Percentiles rank a stretch among this genome's conserved stretches.
Evolutionary conservation across 1,140 invertebrate species (phyloP).

Genomic region (Drosophila seguyi): DNA sequence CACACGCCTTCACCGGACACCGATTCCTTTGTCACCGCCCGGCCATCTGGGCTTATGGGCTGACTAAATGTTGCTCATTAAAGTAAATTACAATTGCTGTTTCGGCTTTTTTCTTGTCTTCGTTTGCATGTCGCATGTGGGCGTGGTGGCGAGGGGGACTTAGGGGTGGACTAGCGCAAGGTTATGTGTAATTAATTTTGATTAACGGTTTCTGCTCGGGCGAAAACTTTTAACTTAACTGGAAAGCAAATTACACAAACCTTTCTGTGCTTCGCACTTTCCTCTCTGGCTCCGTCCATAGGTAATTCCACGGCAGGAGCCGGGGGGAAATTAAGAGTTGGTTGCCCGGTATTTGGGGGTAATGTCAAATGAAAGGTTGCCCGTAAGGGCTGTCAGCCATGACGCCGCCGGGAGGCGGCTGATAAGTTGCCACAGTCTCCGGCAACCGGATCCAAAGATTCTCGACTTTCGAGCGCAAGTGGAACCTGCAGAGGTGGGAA

Average conservation of each 20-base stretch:
- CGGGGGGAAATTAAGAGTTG: conserved; percentile 25
- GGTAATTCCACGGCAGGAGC: conserved; percentile 4
- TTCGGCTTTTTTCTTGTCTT: conserved; percentile 53
- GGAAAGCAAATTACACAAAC: conserved; percentile 60
- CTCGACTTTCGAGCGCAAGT: not conserved
- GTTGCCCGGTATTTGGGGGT: conserved; percentile 33
- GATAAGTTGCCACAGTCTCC: conserved; percentile 26
- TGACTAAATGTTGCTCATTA: conserved; percentile 76
- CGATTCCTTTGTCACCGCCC: conserved; percentile 6
- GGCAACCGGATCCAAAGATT: conserved; percentile 3
- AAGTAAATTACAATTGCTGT: conserved; percentile 80
- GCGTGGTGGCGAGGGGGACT: conserved; percentile 61
- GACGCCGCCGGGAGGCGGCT: conserved; percentile 8
- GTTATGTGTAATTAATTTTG: conserved; percentile 80
- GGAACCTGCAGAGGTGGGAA: conserved; percentile 1
- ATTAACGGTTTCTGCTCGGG: conserved; percentile 68
- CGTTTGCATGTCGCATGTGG: conserved; percentile 77
- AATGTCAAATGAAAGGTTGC: conserved; percentile 49
- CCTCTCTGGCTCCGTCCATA: conserved; percentile 11
- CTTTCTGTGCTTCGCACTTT: conserved; percentile 40
- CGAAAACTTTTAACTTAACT: conserved; percentile 73
- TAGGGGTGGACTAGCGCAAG: conserved; percentile 27
- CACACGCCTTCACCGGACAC: not conserved
- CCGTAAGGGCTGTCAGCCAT: conserved; percentile 36
- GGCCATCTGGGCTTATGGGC: conserved; percentile 49